Percentiles rank a stretch among this genome's conserved stretches.
Evolutionary conservation across 2,797 vertebrate genomes (phyloP).

Genomic region (Cossypha dichroa): DNA sequence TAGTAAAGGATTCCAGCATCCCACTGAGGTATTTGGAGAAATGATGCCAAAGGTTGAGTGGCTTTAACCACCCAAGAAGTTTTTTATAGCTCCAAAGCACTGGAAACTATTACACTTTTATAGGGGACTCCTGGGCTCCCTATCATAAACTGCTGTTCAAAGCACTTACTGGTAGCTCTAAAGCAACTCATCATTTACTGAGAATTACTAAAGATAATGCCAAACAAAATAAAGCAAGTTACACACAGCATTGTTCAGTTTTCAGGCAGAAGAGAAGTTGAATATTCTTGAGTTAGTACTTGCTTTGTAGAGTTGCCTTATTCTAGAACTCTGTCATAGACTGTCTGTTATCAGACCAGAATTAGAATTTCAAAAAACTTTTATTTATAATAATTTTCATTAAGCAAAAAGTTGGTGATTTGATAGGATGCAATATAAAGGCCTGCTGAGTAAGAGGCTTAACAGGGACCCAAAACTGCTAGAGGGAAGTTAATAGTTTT

Average conservation of each 20-base stretch:
- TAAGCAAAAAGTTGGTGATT: not conserved
- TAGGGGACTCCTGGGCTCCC: not conserved
- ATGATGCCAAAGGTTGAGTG: not conserved
- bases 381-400: not conserved
- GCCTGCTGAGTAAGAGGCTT: not conserved
- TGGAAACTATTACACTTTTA: not conserved
- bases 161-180: not conserved
- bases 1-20: not conserved
- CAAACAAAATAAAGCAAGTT: conserved; percentile 29
- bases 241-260: not conserved
- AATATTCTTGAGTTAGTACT: not conserved
- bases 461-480: not conserved
- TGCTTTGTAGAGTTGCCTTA: not conserved
- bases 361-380: not conserved
- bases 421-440: not conserved
- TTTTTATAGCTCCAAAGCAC: not conserved
- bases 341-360: not conserved
- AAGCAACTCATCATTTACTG: not conserved
- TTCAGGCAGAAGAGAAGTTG: not conserved
- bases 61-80: not conserved
- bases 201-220: not conserved
- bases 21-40: not conserved
- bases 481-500: not conserved
- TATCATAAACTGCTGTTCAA: not conserved
- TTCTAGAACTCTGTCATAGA: not conserved